Percentiles rank a stretch among this genome's conserved stretches.
These are phyloP conservation scores for Plecotus auritus DNA, from an alignment of 2,113 vertebrate species.

Conservation along the genomic window DNA sequence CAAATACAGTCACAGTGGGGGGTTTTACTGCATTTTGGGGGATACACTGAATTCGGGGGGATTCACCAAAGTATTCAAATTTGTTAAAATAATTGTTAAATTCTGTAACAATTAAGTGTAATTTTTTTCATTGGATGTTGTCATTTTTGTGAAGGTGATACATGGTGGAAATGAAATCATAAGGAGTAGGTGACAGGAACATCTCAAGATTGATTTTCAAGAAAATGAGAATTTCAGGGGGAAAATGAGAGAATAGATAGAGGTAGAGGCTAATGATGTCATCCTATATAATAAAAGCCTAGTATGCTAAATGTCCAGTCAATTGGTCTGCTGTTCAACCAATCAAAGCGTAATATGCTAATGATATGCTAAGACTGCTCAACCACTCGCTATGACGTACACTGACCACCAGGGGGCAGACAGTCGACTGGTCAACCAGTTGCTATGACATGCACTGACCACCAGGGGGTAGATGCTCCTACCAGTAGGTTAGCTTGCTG, in stretches of 20 bases:
- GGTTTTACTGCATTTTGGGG: neutral
- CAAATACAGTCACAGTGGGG: neutral
- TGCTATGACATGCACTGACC: too few relatives aligned
- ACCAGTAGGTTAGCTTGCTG: too few relatives aligned
- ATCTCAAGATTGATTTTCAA: neutral
- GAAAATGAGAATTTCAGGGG: neutral
- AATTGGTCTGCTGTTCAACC: accelerated
- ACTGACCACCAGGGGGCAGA: too few relatives aligned
- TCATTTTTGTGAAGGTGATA: neutral
- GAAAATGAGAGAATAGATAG: neutral
- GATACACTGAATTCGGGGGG: neutral
- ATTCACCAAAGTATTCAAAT: neutral
- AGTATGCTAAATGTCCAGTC: too few relatives aligned
- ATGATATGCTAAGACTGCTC: too few relatives aligned
- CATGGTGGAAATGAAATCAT: neutral
- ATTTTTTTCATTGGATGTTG: neutral
- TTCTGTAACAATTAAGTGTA: neutral
- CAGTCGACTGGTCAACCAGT: too few relatives aligned
- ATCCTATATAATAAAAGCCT: neutral
- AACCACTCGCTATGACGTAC: accelerated
- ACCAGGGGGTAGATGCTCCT: too few relatives aligned
- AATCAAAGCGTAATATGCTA: too few relatives aligned
- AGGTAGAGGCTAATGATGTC: neutral
- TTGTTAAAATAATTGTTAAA: conserved; percentile 19
- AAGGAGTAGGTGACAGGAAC: neutral